A percentile compares a stretch with the other conserved stretches of the same genome.
Conservation (phyloP, 2,113 vertebrate species). For the Ramphastos sulfuratus region DNA sequence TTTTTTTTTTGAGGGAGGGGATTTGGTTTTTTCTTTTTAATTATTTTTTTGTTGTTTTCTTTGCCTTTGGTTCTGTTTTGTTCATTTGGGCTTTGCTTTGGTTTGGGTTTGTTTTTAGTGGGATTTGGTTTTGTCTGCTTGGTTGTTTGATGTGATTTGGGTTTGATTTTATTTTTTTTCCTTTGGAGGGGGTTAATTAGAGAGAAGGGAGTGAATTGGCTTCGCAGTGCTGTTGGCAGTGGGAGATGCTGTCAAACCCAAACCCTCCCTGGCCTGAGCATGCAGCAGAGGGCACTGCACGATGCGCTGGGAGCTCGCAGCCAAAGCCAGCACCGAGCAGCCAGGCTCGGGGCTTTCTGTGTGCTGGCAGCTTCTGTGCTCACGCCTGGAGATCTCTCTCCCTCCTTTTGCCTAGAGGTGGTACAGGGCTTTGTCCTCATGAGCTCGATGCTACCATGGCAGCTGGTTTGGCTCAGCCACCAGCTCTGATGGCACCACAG, state of each 20-base stretch:
- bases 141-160: no score
- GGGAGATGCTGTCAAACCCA: not conserved
- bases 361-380: rapidly evolving
- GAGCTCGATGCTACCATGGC: no score
- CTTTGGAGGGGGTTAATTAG: not conserved
- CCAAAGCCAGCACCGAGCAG: rapidly evolving
- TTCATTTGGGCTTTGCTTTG: no score
- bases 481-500: rapidly evolving
- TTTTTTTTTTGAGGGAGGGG: no score
- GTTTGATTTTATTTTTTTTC: no score
- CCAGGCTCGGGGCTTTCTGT: not conserved
- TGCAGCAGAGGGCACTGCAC: constrained; percentile 6
- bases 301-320: rapidly evolving
- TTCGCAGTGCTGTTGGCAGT: not conserved
- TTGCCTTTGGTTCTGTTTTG: no score
- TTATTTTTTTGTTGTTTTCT: no score
- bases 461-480: not conserved
- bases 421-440: rapidly evolving
- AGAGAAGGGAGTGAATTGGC: not conserved
- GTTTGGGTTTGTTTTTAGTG: not conserved
- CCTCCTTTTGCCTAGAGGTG: no score
- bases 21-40: no score
- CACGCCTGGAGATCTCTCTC: not conserved
- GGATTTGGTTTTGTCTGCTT: not conserved
- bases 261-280: not conserved